These are phyloP conservation scores for Panzeria rudis DNA, from an alignment of 2,888 invertebrate genomes.

Conservation along the genomic window DNA sequence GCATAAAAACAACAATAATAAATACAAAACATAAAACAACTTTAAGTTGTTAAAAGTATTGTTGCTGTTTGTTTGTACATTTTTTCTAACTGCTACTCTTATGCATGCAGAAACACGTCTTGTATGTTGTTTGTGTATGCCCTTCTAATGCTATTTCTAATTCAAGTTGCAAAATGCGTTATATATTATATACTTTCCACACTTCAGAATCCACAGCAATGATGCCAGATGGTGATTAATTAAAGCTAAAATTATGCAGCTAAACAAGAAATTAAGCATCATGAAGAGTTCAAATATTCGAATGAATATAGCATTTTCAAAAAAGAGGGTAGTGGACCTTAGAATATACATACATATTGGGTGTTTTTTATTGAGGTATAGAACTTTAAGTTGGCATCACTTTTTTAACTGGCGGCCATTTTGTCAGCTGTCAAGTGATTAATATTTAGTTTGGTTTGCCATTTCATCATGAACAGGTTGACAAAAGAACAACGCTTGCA, in stretches of 20 bases:
- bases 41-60: constrained; percentile 24
- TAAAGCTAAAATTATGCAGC: not conserved
- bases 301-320: too few species aligned
- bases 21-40: constrained; percentile 22
- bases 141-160: constrained; percentile 39
- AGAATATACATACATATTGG: too few species aligned
- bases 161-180: constrained; percentile 29
- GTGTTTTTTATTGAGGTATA: too few species aligned
- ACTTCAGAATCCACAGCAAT: not conserved
- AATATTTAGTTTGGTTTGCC: too few species aligned
- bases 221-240: constrained; percentile 21
- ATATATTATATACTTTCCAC: constrained; percentile 16
- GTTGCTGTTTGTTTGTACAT: constrained; percentile 10
- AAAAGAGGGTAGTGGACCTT: too few species aligned
- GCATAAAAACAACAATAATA: constrained; percentile 10
- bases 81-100: constrained; percentile 36
- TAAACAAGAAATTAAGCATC: not conserved
- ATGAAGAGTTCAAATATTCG: too few species aligned
- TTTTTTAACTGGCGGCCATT: too few species aligned
- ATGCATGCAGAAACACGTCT: constrained; percentile 57
- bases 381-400: too few species aligned
- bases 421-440: too few species aligned
- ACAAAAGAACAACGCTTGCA: too few species aligned
- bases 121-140: not conserved
- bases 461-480: too few species aligned